Base-by-base conservation (phyloP, 2,113 vertebrate species). In the Chunga burmeisteri region DNA sequence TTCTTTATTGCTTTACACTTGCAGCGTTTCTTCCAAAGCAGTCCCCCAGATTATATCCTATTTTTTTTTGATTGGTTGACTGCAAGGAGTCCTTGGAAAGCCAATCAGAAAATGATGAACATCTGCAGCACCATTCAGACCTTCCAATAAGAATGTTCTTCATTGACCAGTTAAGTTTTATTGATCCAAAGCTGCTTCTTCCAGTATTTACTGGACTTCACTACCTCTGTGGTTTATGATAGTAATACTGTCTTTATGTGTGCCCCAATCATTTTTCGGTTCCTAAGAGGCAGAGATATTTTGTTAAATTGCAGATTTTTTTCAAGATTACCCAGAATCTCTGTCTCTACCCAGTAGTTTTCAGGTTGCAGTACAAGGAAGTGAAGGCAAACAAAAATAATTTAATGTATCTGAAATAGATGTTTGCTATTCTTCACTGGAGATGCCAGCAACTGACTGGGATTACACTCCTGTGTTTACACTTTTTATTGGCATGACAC, bases 61-160 rank as follows among this genome's bases (percentile, higher is more conserved):
- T 38, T 81, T 84, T 98, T 98, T 93, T 98, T 67, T 84, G 90
- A 58, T 67, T 97, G 62, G 53, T 74, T 36, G 62, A 77, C 52
- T 71, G 71, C 34, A 63, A 94, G 49, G 49, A 94, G 36, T 88
- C 91, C 10, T 32, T 94, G 73, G 88, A 96, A 80, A 91, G 61
- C 58, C 14, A 66, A 12, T 74, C 75, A 50, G 94, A 96, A 62
- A 82, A 87, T 38, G 38, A 73, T 34, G 52, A 59, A 32, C 38
- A 85, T 30, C 42, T 91, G 38, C 40, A 81, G 49, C 72, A 88
- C 8, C 75, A 92, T 53, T 87, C 89, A 38, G 61, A 90, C 16
- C 32, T 94, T 47, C 25, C 74, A 38, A 2, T 86, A 10, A 27
- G 6, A 40, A 36, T 77, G 50, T 12, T 50, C 2, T 3, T 44